Evolutionary conservation across 2,797 vertebrate species (phyloP).

Genomic region (Orestias chungarensis): DNA sequence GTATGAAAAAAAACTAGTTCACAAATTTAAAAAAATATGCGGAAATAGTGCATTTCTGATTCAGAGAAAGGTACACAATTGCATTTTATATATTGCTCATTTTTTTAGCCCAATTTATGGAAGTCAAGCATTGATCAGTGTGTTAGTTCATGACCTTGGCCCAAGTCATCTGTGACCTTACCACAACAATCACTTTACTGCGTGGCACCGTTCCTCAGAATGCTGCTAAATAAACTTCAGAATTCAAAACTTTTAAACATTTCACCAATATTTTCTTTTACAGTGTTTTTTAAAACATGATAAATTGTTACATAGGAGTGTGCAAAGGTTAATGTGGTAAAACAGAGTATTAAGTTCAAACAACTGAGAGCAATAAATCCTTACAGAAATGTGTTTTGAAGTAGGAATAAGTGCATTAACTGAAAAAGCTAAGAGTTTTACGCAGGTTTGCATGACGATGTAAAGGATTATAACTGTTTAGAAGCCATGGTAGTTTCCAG

Average conservation of each 20-base stretch:
- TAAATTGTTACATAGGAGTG: not conserved
- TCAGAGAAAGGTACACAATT: not conserved
- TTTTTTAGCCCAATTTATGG: not conserved
- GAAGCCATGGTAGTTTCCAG: not conserved
- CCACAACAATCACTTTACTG: not conserved
- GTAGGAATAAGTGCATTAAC: not conserved
- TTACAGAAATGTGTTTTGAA: not conserved
- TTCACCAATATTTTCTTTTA: not conserved
- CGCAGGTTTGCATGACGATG: not conserved
- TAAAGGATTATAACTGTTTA: not conserved
- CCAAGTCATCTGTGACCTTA: not conserved
- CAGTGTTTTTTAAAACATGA: not conserved
- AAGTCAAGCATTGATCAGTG: not conserved
- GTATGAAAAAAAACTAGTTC: not conserved
- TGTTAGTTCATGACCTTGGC: not conserved
- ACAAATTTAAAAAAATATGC: too few species aligned
- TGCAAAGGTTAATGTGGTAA: not conserved
- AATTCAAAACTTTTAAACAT: too few species aligned
- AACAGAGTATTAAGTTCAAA: not conserved
- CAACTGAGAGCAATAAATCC: not conserved
- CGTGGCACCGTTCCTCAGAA: not conserved
- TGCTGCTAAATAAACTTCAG: not conserved
- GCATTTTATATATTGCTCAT: not conserved
- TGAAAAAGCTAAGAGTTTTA: conserved; percentile 12
- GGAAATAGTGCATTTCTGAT: not conserved